phyloP scores from a whole-genome alignment of 2,113 vertebrate species.

The Callopanchax toddi region DNA sequence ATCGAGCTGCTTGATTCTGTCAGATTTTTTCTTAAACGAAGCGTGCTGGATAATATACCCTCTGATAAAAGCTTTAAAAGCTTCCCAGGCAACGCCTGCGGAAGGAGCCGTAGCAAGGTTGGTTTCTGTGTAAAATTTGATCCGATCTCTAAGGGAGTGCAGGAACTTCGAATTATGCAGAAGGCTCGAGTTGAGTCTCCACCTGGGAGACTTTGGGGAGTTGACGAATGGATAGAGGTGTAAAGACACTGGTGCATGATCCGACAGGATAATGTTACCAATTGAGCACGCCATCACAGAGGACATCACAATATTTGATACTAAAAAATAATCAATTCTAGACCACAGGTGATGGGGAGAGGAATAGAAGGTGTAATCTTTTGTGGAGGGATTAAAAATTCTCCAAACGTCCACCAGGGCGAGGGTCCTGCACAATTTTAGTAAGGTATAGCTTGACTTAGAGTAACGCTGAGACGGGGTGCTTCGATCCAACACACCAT shows the following conservation, averaged over 20 bases:
- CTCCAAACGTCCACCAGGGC: background rate
- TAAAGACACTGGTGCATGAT: background rate
- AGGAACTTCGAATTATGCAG: background rate
- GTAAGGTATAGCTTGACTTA: background rate
- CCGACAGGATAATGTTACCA: background rate
- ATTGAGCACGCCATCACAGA: background rate
- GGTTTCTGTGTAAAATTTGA: background rate
- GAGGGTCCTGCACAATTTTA: background rate
- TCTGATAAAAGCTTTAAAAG: background rate
- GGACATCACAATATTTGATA: background rate
- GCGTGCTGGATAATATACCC: too few species aligned
- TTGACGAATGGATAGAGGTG: background rate
- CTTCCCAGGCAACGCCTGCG: background rate
- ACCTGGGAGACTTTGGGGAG: background rate
- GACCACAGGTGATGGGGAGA: background rate
- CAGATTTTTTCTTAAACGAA: too few species aligned
- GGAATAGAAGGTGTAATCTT: background rate
- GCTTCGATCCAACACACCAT: background rate
- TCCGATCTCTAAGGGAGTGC: background rate
- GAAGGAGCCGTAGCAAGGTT: background rate
- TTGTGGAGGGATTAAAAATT: background rate
- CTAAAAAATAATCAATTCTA: background rate
- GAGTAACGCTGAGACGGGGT: background rate
- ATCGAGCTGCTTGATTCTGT: too few species aligned
- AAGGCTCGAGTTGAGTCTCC: constrained; percentile 1